phyloP scores from a whole-genome alignment of 2,797 vertebrate species.

The Phoeniculus purpureus region DNA sequence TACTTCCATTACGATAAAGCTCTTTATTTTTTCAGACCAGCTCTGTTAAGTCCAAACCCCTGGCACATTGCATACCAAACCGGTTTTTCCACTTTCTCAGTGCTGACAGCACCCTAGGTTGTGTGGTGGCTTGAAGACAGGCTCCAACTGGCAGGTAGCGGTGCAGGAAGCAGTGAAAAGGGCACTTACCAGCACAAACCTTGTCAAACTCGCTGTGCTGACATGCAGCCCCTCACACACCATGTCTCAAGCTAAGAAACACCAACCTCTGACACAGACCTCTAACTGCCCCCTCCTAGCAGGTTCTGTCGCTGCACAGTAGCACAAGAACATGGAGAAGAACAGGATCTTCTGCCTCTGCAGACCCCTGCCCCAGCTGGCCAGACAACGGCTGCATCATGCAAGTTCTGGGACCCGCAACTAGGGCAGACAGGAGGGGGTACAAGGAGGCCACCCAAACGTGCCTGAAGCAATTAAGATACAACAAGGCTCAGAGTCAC shows the following conservation, averaged over 20 bases:
- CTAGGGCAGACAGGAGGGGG: background rate
- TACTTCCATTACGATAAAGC: background rate
- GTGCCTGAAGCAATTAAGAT: background rate
- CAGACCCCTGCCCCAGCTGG: background rate
- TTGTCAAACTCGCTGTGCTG: background rate
- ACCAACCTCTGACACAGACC: background rate
- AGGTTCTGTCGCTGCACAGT: background rate
- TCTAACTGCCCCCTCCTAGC: background rate
- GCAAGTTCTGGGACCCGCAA: background rate
- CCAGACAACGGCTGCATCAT: rapidly evolving
- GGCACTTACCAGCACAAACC: background rate
- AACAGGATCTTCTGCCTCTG: background rate
- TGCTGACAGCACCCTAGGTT: rapidly evolving
- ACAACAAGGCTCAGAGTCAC: background rate
- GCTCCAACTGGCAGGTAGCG: background rate
- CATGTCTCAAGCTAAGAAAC: background rate
- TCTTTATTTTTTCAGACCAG: background rate
- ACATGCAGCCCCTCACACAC: background rate
- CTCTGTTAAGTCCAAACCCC: background rate
- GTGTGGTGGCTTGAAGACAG: background rate
- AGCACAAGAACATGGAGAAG: background rate
- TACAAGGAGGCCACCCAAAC: background rate
- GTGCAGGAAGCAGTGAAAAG: background rate
- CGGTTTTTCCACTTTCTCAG: background rate
- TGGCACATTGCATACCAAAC: background rate